phyloP scores from a whole-genome alignment of 64 coral and sea anemone genomes.

The Montipora efflorescens region DNA sequence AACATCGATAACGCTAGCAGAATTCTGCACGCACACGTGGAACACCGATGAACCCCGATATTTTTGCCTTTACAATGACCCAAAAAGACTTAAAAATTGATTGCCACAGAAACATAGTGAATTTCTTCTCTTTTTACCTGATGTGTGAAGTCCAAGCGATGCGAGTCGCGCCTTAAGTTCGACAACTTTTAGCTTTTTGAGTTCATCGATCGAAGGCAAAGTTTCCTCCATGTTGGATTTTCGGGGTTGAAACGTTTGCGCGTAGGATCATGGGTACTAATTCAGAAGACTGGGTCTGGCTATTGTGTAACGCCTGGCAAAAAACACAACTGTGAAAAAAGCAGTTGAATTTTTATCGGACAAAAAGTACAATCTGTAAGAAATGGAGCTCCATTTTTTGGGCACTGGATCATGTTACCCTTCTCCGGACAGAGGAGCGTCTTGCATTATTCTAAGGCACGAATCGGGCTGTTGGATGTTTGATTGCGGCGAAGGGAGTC shows the following conservation, averaged over 20 bases:
- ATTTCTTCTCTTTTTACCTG: conserved; percentile 57
- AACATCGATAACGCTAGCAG: neutral
- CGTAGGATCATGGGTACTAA: conserved; percentile 6
- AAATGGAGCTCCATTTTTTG: conserved; percentile 93
- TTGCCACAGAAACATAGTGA: neutral
- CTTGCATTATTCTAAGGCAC: conserved; percentile 75
- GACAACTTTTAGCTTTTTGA: conserved; percentile 97
- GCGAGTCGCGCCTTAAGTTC: conserved; percentile 84
- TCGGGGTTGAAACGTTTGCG: conserved; percentile 8
- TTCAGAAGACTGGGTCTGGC: neutral
- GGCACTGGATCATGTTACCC: conserved; percentile 92
- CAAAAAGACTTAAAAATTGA: neutral
- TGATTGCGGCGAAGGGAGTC: conserved; percentile 94
- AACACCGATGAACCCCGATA: neutral
- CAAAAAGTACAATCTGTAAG: neutral
- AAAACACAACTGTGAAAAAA: neutral
- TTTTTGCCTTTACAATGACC: neutral
- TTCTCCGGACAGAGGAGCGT: conserved; percentile 73
- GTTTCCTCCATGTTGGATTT: conserved; percentile 93
- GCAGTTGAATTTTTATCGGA: no score
- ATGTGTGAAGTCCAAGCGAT: conserved; percentile 84
- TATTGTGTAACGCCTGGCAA: conserved; percentile 9
- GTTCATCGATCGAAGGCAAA: conserved; percentile 33
- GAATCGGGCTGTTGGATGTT: conserved; percentile 95
- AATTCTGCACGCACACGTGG: conserved; percentile 10